Evolutionary conservation across 2,113 vertebrate species (phyloP).

Genomic region (Haemorhous mexicanus): DNA sequence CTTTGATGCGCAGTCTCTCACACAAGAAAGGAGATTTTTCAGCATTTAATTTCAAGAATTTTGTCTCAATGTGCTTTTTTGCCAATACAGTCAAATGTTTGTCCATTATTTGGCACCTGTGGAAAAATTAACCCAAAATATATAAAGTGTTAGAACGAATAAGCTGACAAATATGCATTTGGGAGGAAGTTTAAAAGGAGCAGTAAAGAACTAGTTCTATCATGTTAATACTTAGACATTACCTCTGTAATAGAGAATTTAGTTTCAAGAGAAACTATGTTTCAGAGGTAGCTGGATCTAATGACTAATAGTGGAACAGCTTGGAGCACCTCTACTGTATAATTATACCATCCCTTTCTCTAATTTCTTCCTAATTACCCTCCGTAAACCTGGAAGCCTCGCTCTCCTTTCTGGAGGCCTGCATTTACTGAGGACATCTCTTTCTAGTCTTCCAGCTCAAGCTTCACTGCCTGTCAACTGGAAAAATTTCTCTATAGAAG

Average conservation of each 20-base stretch:
- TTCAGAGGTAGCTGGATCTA: background rate
- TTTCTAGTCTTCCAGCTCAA: background rate
- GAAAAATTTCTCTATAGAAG: background rate
- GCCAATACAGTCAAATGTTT: constrained; percentile 88
- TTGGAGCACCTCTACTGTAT: background rate
- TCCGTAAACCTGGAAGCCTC: background rate
- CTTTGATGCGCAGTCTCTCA: constrained; percentile 90
- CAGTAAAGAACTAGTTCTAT: background rate
- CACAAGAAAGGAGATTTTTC: constrained; percentile 96
- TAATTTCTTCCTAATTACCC: background rate
- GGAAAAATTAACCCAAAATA: background rate
- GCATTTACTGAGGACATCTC: background rate
- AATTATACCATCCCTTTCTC: background rate
- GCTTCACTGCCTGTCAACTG: background rate
- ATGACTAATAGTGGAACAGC: background rate
- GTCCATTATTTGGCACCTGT: constrained; percentile 93
- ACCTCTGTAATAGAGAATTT: background rate
- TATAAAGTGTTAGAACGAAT: background rate
- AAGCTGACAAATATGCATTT: background rate
- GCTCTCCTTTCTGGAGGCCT: background rate
- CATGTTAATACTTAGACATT: background rate
- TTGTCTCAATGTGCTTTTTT: constrained; percentile 96
- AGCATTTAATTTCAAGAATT: constrained; percentile 94
- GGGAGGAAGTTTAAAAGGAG: background rate
- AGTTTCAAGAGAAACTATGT: background rate